A percentile compares a stretch with the other conserved stretches of the same genome.
These are phyloP conservation scores for Chrysomela aeneicollis DNA, from an alignment of 2,888 invertebrate genomes.

Conservation along the genomic window DNA sequence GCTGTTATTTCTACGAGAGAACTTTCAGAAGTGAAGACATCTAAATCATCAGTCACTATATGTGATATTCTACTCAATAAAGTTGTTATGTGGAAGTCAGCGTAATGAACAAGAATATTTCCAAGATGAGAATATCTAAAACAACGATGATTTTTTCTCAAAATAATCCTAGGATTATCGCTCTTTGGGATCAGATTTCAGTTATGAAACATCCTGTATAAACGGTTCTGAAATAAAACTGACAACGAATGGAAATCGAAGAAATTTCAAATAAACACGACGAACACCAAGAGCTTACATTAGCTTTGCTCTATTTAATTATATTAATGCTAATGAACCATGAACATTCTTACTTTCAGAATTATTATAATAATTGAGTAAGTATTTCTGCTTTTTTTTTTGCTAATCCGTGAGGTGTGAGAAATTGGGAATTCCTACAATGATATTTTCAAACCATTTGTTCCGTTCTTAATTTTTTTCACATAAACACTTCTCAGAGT, in stretches of 20 bases:
- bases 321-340: conserved; percentile 12
- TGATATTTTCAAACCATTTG: neutral
- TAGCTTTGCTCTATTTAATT: conserved; percentile 14
- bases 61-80: too few species aligned
- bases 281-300: conserved; percentile 2
- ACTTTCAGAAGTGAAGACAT: too few species aligned
- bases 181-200: too few species aligned
- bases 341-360: conserved; percentile 7
- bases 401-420: neutral
- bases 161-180: too few species aligned
- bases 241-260: neutral
- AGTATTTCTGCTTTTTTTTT: neutral
- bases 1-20: too few species aligned
- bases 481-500: too few species aligned
- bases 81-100: too few species aligned
- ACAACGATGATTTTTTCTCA: too few species aligned
- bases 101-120: too few species aligned
- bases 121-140: too few species aligned
- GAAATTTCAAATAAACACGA: neutral
- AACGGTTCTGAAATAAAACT: neutral
- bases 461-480: neutral
- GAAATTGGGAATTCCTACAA: neutral
- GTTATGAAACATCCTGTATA: too few species aligned
- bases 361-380: neutral
- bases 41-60: too few species aligned